These are phyloP conservation scores for Pipistrellus kuhlii DNA, from an alignment of 2,797 vertebrate genomes.

Conservation along the genomic window DNA sequence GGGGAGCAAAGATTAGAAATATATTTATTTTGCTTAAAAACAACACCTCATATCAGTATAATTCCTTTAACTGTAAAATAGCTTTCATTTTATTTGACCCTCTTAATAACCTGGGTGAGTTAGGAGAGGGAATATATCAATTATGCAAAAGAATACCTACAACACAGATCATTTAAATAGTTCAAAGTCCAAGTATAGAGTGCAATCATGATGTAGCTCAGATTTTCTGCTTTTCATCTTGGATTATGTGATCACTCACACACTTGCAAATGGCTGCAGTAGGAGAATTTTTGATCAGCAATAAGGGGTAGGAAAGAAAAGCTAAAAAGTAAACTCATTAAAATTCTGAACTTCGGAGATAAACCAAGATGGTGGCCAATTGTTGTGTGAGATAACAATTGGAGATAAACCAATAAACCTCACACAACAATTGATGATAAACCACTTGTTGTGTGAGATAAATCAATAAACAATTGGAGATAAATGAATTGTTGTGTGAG, in stretches of 20 bases:
- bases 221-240: accelerated
- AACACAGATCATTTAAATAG: neutral
- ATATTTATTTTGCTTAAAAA: slow-evolving; percentile 60
- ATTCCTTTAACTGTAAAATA: neutral
- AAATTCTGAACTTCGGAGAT: neutral
- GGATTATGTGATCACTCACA: neutral
- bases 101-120: neutral
- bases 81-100: neutral
- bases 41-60: neutral
- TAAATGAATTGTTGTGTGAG: no score
- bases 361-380: no score
- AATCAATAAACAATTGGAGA: no score
- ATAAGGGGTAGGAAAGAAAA: neutral
- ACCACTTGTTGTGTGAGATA: no score
- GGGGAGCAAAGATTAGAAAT: slow-evolving; percentile 65
- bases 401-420: no score
- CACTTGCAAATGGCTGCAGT: neutral
- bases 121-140: neutral
- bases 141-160: neutral
- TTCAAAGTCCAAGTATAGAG: neutral
- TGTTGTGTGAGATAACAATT: no score
- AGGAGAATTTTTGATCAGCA: neutral
- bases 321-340: neutral
- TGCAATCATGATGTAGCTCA: neutral
- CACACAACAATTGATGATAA: no score